Percentiles rank a stretch among this genome's conserved stretches.
Evolutionary conservation across 2,797 vertebrate genomes (phyloP).

Genomic region (Labeo calbasu): DNA sequence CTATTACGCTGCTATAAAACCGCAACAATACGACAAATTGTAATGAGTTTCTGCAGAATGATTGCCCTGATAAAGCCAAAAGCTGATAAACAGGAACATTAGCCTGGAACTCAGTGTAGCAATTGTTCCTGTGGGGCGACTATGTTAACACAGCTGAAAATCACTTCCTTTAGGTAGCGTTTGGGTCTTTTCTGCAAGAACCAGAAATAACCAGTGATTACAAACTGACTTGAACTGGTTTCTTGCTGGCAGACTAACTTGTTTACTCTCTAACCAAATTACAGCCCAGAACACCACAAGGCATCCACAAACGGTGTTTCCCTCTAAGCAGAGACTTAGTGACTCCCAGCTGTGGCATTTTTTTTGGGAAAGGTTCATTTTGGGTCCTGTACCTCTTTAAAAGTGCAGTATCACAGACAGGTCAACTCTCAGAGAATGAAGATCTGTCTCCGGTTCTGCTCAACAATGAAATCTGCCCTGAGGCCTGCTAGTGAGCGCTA

Average conservation of each 20-base stretch:
- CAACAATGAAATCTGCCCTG: constrained; percentile 9
- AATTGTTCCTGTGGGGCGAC: constrained; percentile 1
- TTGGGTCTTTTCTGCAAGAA: constrained; percentile 22
- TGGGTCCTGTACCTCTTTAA: constrained; percentile 15
- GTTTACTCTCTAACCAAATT: constrained; percentile 71
- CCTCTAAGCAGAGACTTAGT: constrained; percentile 31
- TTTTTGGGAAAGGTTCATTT: constrained; percentile 6
- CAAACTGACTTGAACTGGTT: constrained; percentile 57
- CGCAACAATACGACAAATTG: constrained; percentile 20
- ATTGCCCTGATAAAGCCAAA: constrained; percentile 42
- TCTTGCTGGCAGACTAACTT: constrained; percentile 64
- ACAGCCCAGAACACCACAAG: constrained; percentile 57
- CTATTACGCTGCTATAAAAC: constrained; percentile 27
- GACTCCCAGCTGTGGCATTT: constrained; percentile 51
- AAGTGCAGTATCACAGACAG: constrained; percentile 43
- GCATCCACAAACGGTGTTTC: constrained; percentile 47
- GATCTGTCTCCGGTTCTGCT: not conserved
- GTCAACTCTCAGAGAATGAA: constrained; percentile 34
- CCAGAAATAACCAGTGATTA: constrained; percentile 56
- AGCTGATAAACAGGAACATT: constrained; percentile 44
- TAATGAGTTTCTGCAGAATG: constrained; percentile 19
- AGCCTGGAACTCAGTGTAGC: constrained; percentile 5
- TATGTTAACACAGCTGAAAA: constrained; percentile 15
- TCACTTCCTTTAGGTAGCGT: constrained; percentile 20
- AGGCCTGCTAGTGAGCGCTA: not conserved